Evolutionary conservation across 2,888 invertebrate species (phyloP), one percentile per base, ranked within the genome.

Genomic region (Cremastinae sp.): DNA sequence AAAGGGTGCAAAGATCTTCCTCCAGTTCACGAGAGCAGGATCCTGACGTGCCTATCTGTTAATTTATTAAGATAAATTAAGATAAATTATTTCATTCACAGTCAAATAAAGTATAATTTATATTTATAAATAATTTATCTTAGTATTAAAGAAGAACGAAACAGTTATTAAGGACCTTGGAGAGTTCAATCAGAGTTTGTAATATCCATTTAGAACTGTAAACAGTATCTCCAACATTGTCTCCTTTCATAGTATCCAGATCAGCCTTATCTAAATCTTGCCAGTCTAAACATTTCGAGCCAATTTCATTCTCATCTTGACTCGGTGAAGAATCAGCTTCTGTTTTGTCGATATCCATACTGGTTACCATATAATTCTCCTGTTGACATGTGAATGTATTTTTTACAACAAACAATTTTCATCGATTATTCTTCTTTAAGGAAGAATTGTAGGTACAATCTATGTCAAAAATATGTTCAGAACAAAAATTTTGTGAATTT

Each of bases 171-270:
- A 39, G 47, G 2, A 88, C 88, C 83, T 88, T 85, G 16, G 86
- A 83, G 45, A 88, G 68, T 5, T 85, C 79, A 72, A 88, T 81
- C 3, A 89, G 81, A 18, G 83, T 84, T 47, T 83, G 83, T 28
- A 89, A 78, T 74, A 87, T 86, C 88, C 88, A 88, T 53, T 87
- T 85, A 28, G 83, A 93, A 85, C 96, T 96, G 86, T 95, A 96
- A 28, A 95, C 91, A 0, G 96, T 96, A 77, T 94, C 92, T 8
- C 96, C 96, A 71, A 96, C 94, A 1, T 93, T 93, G 90, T 96
- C 96, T 14, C 96, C 96, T 83, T 92, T 92, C 64, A 95, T 90
- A 10, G 82, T 84, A 83, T 90, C 89, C 59, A 89, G 87, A 79
- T 90, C 90, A 12, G 87, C 87, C 79, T 91, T 90, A 73, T 89